Conservation (phyloP, 1,140 invertebrate species). For the Zaprionus ornatus region DNA sequence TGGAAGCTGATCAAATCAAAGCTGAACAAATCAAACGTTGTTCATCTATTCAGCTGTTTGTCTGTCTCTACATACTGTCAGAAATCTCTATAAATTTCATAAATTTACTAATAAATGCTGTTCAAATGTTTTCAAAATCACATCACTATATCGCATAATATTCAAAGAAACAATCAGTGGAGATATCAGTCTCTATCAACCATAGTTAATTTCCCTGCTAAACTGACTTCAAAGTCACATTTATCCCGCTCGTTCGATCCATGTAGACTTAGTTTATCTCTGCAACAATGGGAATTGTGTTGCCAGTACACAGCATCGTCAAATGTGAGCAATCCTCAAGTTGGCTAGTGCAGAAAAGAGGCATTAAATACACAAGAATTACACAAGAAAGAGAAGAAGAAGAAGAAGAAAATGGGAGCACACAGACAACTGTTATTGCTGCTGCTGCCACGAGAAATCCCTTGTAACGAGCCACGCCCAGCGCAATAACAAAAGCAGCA, state of each 20-base stretch:
- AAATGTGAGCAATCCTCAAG: constrained; percentile 23
- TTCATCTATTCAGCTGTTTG: too few relatives aligned
- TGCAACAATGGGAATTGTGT: constrained; percentile 14
- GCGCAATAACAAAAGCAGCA: constrained; percentile 14
- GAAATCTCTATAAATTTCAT: too few relatives aligned
- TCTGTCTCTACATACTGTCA: too few relatives aligned
- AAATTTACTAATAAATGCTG: too few relatives aligned
- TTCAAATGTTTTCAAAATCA: too few relatives aligned
- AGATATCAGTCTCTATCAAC: not conserved
- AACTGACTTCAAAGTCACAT: not conserved
- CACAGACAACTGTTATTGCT: constrained; percentile 21
- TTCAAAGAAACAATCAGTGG: not conserved
- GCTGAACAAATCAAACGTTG: too few relatives aligned
- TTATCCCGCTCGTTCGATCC: constrained; percentile 7
- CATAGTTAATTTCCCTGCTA: not conserved
- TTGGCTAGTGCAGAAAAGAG: constrained; percentile 15
- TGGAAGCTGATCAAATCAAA: too few relatives aligned
- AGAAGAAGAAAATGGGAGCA: not conserved
- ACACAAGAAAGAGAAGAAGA: constrained; percentile 4
- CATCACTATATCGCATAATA: too few relatives aligned
- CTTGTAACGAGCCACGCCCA: constrained; percentile 61
- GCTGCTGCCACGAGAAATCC: constrained; percentile 51
- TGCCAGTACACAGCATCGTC: not conserved
- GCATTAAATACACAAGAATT: constrained; percentile 24
- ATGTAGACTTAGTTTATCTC: constrained; percentile 26